These are phyloP conservation scores for Corythornis cristatus DNA, from an alignment of 2,113 vertebrate genomes.

Conservation along the genomic window DNA sequence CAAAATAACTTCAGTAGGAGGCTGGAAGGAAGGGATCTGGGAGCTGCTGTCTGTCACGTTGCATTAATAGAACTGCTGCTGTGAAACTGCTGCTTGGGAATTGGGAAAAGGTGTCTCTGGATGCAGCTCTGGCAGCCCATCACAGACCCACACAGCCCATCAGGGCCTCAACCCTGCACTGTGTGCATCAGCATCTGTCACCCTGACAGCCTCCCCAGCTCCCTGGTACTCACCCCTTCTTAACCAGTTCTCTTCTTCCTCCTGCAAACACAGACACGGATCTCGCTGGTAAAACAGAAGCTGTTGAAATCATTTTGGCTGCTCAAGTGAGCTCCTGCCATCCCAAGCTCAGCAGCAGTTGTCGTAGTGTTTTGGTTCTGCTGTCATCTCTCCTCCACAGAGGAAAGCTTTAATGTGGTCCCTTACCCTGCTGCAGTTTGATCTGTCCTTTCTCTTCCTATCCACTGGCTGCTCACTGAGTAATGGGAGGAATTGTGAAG, in stretches of 20 bases:
- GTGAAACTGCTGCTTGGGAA: neutral
- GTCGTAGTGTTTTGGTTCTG: conserved; percentile 60
- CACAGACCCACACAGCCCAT: neutral
- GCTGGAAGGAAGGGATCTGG: neutral
- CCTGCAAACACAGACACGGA: conserved; percentile 27
- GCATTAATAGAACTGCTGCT: neutral
- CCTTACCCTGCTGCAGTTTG: neutral
- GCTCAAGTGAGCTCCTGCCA: conserved; percentile 64
- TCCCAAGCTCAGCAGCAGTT: conserved; percentile 52
- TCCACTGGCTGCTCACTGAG: conserved; percentile 46
- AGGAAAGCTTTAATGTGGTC: conserved; percentile 37
- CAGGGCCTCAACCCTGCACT: fast-evolving
- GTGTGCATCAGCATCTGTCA: fast-evolving
- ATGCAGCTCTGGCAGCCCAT: fast-evolving
- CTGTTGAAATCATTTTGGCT: conserved; percentile 69
- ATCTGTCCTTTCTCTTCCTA: conserved; percentile 52
- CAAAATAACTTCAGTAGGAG: conserved; percentile 14
- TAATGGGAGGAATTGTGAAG: conserved; percentile 17
- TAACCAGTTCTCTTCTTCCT: conserved; percentile 25
- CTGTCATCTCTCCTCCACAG: neutral
- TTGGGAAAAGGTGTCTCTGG: fast-evolving
- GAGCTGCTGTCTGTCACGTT: neutral
- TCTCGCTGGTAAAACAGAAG: conserved; percentile 61
- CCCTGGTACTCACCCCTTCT: conserved; percentile 4
- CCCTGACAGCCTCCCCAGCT: neutral